Base-by-base conservation (phyloP, 2,113 vertebrate genomes). In the Saguinus imperator region DNA sequence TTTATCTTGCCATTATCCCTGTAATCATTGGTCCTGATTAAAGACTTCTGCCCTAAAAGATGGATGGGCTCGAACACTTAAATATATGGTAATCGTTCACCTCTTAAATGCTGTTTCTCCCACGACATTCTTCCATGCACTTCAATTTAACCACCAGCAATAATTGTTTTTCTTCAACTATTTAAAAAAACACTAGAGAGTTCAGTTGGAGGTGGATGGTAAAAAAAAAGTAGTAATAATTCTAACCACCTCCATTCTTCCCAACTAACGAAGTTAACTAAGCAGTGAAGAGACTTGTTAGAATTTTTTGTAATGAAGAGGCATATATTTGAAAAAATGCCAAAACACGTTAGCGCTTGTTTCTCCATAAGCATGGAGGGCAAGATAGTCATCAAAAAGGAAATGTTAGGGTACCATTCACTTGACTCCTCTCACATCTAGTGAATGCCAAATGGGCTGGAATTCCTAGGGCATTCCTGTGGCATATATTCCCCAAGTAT, bases 21-120 rank as follows among this genome's bases (percentile, higher is more conserved):
- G 96, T 98, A 98, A 99, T 99, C 98, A 98, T 82, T 97, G 93
- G 68, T 91, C 93, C 96, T 99, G 98, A 99, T 99, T 99, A 99
- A 98, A 99, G 98, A 96, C 88, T 98, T 83, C 88, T 97, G 87
- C 97, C 95, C 94, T 98, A 93, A 98, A 98, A 98, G 98, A 98
- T 91, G 92, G 97, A 98, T 98, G 97, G 97, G 94, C 94, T 98
- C 13, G 85, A 98, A 97, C 94, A 98, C 96, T 98, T 98, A 98
- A 98, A 98, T 97, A 97, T 96, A 73, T 75, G 77, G 98, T 98
- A 92, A 96, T 98, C 94, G 83, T 98, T 95, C 96, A 70, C 95
- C 96, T 96, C 94, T 97, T 93, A 95, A 95, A 70, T 97, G 97
- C 95, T 95, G 66, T 86, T 87, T 94, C 82, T 96, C 89, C 93